phyloP scores from a whole-genome alignment of 2,113 vertebrate genomes.

The Sterrhoptilus dennistouni region DNA sequence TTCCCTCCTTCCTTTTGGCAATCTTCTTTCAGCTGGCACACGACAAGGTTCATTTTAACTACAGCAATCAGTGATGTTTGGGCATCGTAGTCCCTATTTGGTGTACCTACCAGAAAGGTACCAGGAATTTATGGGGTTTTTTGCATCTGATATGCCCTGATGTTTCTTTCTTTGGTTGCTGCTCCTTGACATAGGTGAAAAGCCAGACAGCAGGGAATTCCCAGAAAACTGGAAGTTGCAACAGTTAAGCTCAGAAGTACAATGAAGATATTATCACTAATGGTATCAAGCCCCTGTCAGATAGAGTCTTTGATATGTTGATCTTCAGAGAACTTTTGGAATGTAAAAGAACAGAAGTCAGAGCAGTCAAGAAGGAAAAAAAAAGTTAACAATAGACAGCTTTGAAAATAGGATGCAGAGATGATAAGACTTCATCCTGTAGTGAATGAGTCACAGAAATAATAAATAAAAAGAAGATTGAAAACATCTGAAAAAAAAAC shows the following conservation, averaged over 20 bases:
- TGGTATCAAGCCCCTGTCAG: not conserved
- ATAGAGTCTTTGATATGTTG: not conserved
- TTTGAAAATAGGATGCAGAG: not conserved
- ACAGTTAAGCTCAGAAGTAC: not conserved
- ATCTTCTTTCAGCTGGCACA: not conserved
- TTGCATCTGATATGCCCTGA: not conserved
- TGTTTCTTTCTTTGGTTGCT: not conserved
- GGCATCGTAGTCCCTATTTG: not conserved
- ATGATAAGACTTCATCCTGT: not conserved
- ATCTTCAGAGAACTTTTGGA: not conserved
- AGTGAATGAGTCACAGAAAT: not conserved
- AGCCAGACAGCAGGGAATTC: not conserved
- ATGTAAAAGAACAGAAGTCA: not conserved
- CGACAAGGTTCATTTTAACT: not conserved
- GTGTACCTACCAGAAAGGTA: not conserved
- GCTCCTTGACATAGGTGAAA: not conserved
- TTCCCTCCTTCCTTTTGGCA: not conserved
- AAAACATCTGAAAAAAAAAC: not conserved
- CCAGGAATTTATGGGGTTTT: accelerated
- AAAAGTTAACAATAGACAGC: not conserved
- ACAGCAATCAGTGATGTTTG: not conserved
- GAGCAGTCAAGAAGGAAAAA: not conserved
- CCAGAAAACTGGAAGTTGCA: not conserved
- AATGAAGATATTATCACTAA: not conserved
- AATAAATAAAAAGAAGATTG: not conserved